Percentiles rank a stretch among this genome's conserved stretches.
phyloP scores from a whole-genome alignment of 1,140 invertebrate species.

The Lanistes nyassanus region DNA sequence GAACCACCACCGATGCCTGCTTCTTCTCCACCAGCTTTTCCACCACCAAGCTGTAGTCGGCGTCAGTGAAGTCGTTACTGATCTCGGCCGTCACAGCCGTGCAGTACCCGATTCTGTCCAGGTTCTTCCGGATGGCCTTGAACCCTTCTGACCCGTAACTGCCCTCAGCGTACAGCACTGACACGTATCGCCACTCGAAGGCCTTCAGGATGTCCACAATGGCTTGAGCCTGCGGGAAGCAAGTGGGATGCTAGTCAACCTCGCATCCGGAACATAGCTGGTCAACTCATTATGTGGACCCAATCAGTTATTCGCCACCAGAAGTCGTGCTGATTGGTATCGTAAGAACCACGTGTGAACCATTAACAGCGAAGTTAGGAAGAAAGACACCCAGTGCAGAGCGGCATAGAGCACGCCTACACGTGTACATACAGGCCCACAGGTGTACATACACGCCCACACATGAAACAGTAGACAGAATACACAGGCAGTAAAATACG shows the following conservation, averaged over 20 bases:
- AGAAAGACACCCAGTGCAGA: neutral
- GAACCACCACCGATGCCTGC: constrained; percentile 71
- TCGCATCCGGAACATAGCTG: no score
- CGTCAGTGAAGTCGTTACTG: constrained; percentile 60
- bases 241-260: no score
- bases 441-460: neutral
- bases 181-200: constrained; percentile 37
- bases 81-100: constrained; percentile 73
- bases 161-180: constrained; percentile 35
- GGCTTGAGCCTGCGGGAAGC: constrained; percentile 49
- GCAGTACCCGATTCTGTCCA: constrained; percentile 57
- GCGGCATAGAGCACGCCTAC: neutral
- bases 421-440: neutral
- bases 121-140: constrained; percentile 16
- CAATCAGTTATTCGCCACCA: no score
- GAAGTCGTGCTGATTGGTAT: no score
- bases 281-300: no score
- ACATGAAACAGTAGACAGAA: neutral
- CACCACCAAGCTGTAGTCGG: constrained; percentile 26
- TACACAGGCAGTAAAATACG: neutral
- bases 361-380: neutral
- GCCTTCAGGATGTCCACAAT: constrained; percentile 32
- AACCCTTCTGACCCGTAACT: constrained; percentile 68
- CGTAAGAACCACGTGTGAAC: neutral
- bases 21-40: constrained; percentile 2